Evolutionary conservation across 2,888 invertebrate species (phyloP).

Genomic region (Tachystola acroxantha): DNA sequence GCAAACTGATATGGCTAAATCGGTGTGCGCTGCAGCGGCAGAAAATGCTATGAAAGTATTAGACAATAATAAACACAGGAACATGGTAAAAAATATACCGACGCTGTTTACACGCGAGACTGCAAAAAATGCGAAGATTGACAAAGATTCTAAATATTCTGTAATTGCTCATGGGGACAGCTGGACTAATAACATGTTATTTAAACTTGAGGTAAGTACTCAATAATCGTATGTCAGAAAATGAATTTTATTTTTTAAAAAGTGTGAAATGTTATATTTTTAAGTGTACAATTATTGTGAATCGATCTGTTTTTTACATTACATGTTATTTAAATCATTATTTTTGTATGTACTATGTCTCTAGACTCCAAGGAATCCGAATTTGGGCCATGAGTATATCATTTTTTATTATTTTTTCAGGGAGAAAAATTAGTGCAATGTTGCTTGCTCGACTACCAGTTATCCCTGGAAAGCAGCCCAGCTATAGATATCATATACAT

Average conservation of each 20-base stretch:
- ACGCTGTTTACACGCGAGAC: neutral
- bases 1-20: neutral
- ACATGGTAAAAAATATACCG: neutral
- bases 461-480: constrained; percentile 27
- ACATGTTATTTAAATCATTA: too few species aligned
- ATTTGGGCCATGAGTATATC: too few species aligned
- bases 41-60: neutral
- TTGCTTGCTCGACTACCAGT: constrained; percentile 40
- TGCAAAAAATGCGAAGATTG: constrained; percentile 7
- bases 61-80: constrained; percentile 1
- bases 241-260: too few species aligned
- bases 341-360: too few species aligned
- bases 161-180: constrained; percentile 25
- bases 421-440: constrained; percentile 21
- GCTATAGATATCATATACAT: constrained; percentile 31
- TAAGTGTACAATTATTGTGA: too few species aligned
- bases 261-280: too few species aligned
- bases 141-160: constrained; percentile 16
- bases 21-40: constrained; percentile 5
- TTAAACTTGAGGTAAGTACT: constrained; percentile 17
- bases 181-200: constrained; percentile 27
- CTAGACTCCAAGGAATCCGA: too few species aligned
- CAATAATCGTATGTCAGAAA: too few species aligned
- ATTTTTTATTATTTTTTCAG: constrained; percentile 32
- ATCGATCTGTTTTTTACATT: too few species aligned